Base-by-base conservation (phyloP, 2,888 invertebrate genomes). In the Sphaeridia pumilis region DNA sequence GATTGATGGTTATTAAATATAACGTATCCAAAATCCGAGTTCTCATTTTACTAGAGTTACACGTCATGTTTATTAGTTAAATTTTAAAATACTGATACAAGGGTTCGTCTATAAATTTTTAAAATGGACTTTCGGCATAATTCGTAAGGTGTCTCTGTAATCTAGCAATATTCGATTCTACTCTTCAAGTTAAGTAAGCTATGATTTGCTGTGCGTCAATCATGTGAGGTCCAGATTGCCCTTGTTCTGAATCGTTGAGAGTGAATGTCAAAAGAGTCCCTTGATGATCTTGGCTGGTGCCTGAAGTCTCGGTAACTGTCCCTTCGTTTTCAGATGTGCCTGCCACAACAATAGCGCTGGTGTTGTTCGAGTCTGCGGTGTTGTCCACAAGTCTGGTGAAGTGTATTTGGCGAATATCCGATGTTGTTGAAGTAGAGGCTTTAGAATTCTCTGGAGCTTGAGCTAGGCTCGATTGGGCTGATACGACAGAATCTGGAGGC, bases 131-230 rank as follows among this genome's bases (percentile, higher is more conserved):
- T n/a, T n/a, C n/a, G n/a, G n/a, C n/a, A n/a, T n/a, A n/a, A n/a
- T n/a, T n/a, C n/a, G n/a, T n/a, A n/a, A n/a, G n/a, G n/a, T n/a
- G n/a, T n/a, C n/a, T n/a, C n/a, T n/a, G n/a, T n/a, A n/a, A n/a
- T n/a, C n/a, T n/a, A n/a, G n/a, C n/a, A n/a, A n/a, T n/a, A n/a
- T n/a, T n/a, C n/a, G n/a, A n/a, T n/a, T n/a, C n/a, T n/a, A n/a
- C n/a, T n/a, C 22, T 21, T 49, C n/a, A 49, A 27, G 41, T 22
- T 12, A 49, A 35, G 20, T 49, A 49, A 17, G 49, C 49, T 20
- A 41, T 27, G 28, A 49, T 41, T 20, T 31, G 49, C 26, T 49
- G 49, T 25, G 36, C 26, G n/a, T 49, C 49, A 26, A 49, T 38
- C 20, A 49, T 21, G 10, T 49, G 49, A 17, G 49, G 41, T 17